Evolutionary conservation across 2,888 invertebrate genomes (phyloP).

Genomic region (Strigamia transsilvanica): DNA sequence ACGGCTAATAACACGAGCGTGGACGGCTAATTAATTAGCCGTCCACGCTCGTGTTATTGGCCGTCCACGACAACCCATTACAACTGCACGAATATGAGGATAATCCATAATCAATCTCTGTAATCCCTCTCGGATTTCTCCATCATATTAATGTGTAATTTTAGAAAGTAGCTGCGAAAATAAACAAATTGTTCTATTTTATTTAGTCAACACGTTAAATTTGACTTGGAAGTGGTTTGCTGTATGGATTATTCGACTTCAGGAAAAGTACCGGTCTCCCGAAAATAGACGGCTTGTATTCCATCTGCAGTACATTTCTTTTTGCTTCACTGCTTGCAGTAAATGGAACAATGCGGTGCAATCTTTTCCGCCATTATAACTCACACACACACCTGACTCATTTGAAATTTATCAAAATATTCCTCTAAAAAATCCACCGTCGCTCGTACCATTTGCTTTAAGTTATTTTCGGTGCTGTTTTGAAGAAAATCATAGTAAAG

Average conservation of each 20-base stretch:
- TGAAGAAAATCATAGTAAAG: conserved; percentile 26
- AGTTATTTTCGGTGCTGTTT: conserved; percentile 50
- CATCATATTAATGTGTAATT: conserved; percentile 74
- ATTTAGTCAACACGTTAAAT: not conserved
- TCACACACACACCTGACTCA: conserved; percentile 82
- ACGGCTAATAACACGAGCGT: too few relatives aligned
- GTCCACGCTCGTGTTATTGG: too few relatives aligned
- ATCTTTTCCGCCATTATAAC: conserved; percentile 99
- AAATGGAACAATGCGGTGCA: conserved; percentile 90
- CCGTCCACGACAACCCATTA: conserved; percentile 95
- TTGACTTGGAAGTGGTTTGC: conserved; percentile 70
- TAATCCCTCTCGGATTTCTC: conserved; percentile 78
- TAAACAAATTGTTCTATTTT: too few relatives aligned
- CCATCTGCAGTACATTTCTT: conserved; percentile 57
- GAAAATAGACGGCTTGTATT: conserved; percentile 80
- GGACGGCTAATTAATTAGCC: too few relatives aligned
- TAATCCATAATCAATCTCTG: conserved; percentile 69
- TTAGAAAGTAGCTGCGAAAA: conserved; percentile 73
- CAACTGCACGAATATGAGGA: conserved; percentile 77
- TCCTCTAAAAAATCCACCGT: conserved; percentile 63
- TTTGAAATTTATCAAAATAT: conserved; percentile 68
- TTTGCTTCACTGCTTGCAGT: conserved; percentile 67
- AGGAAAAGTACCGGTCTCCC: conserved; percentile 80
- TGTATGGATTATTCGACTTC: conserved; percentile 85
- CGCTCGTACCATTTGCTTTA: conserved; percentile 59